phyloP scores from a whole-genome alignment of 1,140 invertebrate species.

The Lucilia sericata region DNA sequence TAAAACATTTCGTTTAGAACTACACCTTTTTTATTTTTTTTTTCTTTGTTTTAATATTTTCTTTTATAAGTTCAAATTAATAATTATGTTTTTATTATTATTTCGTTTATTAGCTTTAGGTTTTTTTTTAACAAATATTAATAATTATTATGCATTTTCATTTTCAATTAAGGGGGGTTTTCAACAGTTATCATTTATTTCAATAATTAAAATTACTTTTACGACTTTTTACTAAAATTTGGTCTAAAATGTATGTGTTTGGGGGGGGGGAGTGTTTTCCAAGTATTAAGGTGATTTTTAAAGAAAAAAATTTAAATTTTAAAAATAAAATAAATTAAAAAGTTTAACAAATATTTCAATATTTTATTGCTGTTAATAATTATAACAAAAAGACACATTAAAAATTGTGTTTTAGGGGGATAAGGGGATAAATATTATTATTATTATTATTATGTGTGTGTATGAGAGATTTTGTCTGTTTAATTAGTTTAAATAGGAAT shows the following conservation, averaged over 20 bases:
- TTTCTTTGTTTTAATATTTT: background rate
- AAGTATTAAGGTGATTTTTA: too few species aligned
- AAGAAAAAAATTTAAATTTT: too few species aligned
- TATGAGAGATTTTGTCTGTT: too few species aligned
- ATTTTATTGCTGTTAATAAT: too few species aligned
- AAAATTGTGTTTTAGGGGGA: too few species aligned
- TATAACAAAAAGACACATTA: too few species aligned
- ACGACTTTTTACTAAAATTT: conserved; percentile 10
- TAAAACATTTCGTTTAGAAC: conserved; percentile 17
- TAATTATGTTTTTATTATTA: background rate
- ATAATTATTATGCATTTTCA: background rate
- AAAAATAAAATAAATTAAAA: too few species aligned
- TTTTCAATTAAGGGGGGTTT: background rate
- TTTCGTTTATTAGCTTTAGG: background rate
- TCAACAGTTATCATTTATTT: background rate
- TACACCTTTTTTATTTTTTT: background rate
- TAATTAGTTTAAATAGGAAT: too few species aligned
- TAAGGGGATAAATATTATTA: too few species aligned
- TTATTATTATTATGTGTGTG: too few species aligned
- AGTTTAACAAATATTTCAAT: too few species aligned
- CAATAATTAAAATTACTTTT: background rate
- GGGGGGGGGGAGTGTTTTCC: too few species aligned
- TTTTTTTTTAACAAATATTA: background rate
- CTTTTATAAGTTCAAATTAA: background rate
- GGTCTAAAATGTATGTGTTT: background rate